A percentile compares a stretch with the other conserved stretches of the same genome.
Evolutionary conservation across 2,888 invertebrate genomes (phyloP).

Genomic region (Drosophila siamana): DNA sequence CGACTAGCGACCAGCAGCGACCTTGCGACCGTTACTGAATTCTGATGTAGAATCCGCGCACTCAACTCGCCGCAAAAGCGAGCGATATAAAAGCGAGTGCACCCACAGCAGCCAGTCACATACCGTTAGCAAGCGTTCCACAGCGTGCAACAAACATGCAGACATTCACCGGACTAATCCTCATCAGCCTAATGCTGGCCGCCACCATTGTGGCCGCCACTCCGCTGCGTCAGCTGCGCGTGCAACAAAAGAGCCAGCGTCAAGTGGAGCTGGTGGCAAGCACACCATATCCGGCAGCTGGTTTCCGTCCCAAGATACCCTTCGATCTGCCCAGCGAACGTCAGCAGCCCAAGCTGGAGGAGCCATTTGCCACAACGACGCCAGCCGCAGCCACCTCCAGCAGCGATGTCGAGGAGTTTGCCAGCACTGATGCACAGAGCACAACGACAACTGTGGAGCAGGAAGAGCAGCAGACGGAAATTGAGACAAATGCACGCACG

Average conservation of each 20-base stretch:
- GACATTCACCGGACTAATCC: conserved; percentile 42
- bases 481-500: conserved; percentile 52
- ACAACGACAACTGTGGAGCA: conserved; percentile 33
- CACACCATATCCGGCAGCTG: conserved; percentile 83
- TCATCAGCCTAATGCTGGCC: conserved; percentile 55
- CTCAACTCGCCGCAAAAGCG: neutral
- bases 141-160: conserved; percentile 65
- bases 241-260: conserved; percentile 64
- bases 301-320: conserved; percentile 77
- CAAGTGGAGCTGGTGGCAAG: conserved; percentile 71
- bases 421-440: conserved; percentile 40
- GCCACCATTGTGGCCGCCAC: conserved; percentile 33
- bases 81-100: conserved; percentile 61
- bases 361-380: conserved; percentile 47
- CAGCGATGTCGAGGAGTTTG: conserved; percentile 54
- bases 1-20: conserved; percentile 52
- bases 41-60: conserved; percentile 69
- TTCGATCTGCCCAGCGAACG: conserved; percentile 76
- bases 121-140: conserved; percentile 68
- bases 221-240: conserved; percentile 55
- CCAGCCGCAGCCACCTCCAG: conserved; percentile 30
- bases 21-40: conserved; percentile 83
- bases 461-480: conserved; percentile 34
- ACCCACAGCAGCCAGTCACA: conserved; percentile 72
- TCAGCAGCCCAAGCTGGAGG: conserved; percentile 59